Percentiles rank a stretch among this genome's conserved stretches.
Conservation (phyloP, 92 coral and sea anemone species). For the Anthopleura xanthogrammica region DNA sequence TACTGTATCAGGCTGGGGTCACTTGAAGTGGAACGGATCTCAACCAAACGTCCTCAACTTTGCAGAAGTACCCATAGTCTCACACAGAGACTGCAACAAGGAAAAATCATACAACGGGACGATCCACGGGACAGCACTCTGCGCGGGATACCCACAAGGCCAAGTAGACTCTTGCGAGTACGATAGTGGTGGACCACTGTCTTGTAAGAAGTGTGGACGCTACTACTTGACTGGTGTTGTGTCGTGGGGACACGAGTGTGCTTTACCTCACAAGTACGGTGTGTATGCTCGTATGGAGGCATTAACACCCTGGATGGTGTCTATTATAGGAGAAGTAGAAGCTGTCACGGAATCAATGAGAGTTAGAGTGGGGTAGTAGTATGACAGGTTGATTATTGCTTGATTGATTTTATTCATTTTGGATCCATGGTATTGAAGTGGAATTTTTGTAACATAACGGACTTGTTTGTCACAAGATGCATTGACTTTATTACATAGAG, state of each 20-base stretch:
- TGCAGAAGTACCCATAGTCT: slow-evolving; percentile 66
- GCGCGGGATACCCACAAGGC: slow-evolving; percentile 80
- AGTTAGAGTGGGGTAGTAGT: neutral
- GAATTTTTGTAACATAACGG: neutral
- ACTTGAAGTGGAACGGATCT: slow-evolving; percentile 68
- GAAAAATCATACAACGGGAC: slow-evolving; percentile 78
- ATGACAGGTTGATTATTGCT: neutral
- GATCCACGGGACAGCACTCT: slow-evolving; percentile 75
- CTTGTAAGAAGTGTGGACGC: slow-evolving; percentile 71
- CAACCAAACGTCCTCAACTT: slow-evolving; percentile 68
- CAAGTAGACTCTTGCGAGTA: slow-evolving; percentile 77
- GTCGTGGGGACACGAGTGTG: slow-evolving; percentile 89
- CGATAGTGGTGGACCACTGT: slow-evolving; percentile 89
- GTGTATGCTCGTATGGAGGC: slow-evolving; percentile 78
- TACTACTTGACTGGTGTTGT: slow-evolving; percentile 71
- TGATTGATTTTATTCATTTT: neutral
- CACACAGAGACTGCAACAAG: slow-evolving; percentile 66
- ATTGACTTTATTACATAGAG: neutral
- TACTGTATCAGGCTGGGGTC: slow-evolving; percentile 87
- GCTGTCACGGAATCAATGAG: slow-evolving; percentile 15
- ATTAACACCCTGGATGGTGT: slow-evolving; percentile 73
- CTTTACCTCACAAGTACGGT: slow-evolving; percentile 73
- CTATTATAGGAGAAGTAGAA: slow-evolving; percentile 25
- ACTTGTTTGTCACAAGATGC: neutral
- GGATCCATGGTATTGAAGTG: neutral